phyloP scores from a whole-genome alignment of 2,888 invertebrate genomes.

The Achlya flavicornis region DNA sequence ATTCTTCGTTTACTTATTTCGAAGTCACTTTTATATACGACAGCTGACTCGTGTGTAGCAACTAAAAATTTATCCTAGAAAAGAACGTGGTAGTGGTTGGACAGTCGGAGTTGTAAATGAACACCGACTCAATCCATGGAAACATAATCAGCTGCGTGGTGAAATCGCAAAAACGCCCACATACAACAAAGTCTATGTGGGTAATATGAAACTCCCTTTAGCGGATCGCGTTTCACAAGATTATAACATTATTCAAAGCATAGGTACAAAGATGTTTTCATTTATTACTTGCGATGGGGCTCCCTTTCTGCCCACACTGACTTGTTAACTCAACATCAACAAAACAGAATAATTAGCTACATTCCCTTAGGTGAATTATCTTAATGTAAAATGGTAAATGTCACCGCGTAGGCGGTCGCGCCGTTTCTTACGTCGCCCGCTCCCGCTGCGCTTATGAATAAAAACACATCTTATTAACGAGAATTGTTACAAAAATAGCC shows the following conservation, averaged over 20 bases:
- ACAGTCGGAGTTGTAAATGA: too few species aligned
- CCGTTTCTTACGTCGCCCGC: background rate
- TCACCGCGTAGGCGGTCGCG: slow-evolving; percentile 37
- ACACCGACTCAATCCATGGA: background rate
- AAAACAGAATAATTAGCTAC: slow-evolving; percentile 39
- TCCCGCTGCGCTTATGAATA: background rate
- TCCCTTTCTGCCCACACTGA: slow-evolving; percentile 35
- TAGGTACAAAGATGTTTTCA: background rate
- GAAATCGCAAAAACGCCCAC: background rate
- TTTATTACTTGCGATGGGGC: background rate
- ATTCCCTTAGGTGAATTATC: slow-evolving; percentile 23
- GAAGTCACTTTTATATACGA: too few species aligned
- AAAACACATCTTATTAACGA: background rate
- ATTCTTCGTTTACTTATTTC: too few species aligned
- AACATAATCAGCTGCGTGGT: background rate
- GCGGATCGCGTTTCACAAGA: background rate
- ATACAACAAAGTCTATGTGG: background rate
- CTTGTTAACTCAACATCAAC: slow-evolving; percentile 31
- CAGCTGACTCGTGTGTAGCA: too few species aligned
- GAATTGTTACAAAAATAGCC: background rate
- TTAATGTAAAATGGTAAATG: slow-evolving; percentile 30
- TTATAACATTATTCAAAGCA: background rate
- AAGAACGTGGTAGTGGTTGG: too few species aligned
- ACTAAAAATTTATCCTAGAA: too few species aligned
- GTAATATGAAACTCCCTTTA: background rate